A percentile compares a stretch with the other conserved stretches of the same genome.
Evolutionary conservation across 2,113 vertebrate genomes (phyloP).

Genomic region (Hypomesus transpacificus): DNA sequence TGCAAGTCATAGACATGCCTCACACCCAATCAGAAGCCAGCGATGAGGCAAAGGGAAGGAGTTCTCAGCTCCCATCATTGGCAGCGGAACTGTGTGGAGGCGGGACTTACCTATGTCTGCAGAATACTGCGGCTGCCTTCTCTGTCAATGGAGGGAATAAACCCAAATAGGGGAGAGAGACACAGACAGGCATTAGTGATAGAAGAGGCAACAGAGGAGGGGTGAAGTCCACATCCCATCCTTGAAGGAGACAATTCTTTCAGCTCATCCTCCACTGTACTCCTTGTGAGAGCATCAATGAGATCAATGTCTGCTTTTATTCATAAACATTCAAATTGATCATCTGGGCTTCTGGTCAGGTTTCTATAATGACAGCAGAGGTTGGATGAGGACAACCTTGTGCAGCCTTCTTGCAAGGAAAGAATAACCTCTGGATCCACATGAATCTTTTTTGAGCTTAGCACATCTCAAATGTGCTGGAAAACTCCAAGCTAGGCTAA

Average conservation of each 20-base stretch:
- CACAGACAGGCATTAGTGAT: conserved; percentile 74
- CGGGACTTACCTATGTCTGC: conserved; percentile 76
- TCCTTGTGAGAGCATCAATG: conserved; percentile 36
- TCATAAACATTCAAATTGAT: neutral
- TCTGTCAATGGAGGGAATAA: conserved; percentile 75
- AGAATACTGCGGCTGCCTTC: conserved; percentile 64
- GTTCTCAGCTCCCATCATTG: conserved; percentile 31
- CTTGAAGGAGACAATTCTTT: conserved; percentile 19
- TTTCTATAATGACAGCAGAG: conserved; percentile 46
- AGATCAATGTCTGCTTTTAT: conserved; percentile 14
- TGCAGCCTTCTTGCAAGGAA: neutral
- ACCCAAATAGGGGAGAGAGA: conserved; percentile 71
- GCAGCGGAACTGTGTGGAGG: conserved; percentile 25
- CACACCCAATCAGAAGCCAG: conserved; percentile 26
- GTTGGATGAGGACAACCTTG: conserved; percentile 26
- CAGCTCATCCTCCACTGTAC: conserved; percentile 33
- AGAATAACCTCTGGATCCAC: neutral
- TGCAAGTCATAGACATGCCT: conserved; percentile 37
- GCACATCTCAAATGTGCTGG: too few relatives aligned
- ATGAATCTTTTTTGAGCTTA: too few relatives aligned
- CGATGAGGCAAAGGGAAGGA: conserved; percentile 9
- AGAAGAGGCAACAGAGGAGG: conserved; percentile 52
- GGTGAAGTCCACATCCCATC: conserved; percentile 55
- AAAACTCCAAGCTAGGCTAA: too few relatives aligned
- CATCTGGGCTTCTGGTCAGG: neutral